Evolutionary conservation across 1,140 invertebrate genomes (phyloP).

Genomic region (Aphidius gifuensis): DNA sequence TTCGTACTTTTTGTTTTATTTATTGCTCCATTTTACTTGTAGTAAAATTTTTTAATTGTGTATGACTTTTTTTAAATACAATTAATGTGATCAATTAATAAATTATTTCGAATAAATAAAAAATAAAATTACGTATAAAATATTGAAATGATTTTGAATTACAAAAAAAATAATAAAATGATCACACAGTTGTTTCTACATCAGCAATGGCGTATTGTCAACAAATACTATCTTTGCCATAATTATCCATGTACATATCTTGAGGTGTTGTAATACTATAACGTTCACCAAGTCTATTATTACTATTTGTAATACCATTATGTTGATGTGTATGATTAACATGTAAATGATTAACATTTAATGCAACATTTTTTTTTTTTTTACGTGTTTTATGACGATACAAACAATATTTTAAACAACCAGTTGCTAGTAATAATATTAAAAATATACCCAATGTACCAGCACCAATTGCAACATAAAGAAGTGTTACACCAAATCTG

Average conservation of each 20-base stretch:
- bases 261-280: slow-evolving; percentile 53
- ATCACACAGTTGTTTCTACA: slow-evolving; percentile 65
- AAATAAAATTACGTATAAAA: too few relatives aligned
- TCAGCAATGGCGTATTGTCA: slow-evolving; percentile 65
- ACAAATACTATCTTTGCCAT: slow-evolving; percentile 70
- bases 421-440: slow-evolving; percentile 59
- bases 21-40: too few relatives aligned
- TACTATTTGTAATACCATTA: slow-evolving; percentile 42
- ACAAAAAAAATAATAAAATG: slow-evolving; percentile 8
- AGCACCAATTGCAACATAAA: slow-evolving; percentile 63
- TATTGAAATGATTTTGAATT: too few relatives aligned
- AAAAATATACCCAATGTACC: slow-evolving; percentile 57
- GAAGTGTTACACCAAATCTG: slow-evolving; percentile 64
- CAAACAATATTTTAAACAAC: slow-evolving; percentile 63
- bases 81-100: too few relatives aligned
- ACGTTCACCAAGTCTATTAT: slow-evolving; percentile 47
- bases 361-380: slow-evolving; percentile 61
- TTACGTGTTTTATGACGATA: slow-evolving; percentile 62
- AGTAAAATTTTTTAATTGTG: too few relatives aligned
- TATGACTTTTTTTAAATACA: too few relatives aligned
- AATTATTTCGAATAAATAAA: too few relatives aligned
- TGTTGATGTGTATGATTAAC: slow-evolving; percentile 44
- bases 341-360: slow-evolving; percentile 61
- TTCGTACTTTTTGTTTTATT: too few relatives aligned
- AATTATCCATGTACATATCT: slow-evolving; percentile 61